Conservation (phyloP, 1,140 invertebrate species). For the Drosophila mayri region DNA sequence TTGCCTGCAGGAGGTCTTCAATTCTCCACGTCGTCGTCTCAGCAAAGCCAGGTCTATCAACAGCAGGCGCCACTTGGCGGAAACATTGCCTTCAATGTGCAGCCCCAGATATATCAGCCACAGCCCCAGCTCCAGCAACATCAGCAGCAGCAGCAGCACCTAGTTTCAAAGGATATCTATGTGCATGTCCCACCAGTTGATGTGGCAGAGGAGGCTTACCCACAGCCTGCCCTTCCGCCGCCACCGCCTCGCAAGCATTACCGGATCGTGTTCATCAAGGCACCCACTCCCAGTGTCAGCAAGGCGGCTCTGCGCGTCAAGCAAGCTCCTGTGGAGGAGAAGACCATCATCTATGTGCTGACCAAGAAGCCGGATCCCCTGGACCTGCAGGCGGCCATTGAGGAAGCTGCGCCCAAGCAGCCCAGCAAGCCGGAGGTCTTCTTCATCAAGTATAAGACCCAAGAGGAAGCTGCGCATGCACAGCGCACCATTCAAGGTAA, state of each 20-base stretch:
- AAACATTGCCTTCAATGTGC: constrained; percentile 42
- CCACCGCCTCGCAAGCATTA: constrained; percentile 91
- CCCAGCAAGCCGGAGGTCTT: constrained; percentile 91
- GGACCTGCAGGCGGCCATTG: constrained; percentile 86
- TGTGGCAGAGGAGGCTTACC: constrained; percentile 54
- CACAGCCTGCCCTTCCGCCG: constrained; percentile 45
- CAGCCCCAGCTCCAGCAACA: constrained; percentile 32
- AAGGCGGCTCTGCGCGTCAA: constrained; percentile 87
- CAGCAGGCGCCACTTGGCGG: constrained; percentile 29
- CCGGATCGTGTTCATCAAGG: constrained; percentile 95
- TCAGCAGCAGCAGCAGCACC: constrained; percentile 8
- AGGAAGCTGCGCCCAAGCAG: constrained; percentile 86
- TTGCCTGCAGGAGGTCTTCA: constrained; percentile 13
- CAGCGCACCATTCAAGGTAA: constrained; percentile 84
- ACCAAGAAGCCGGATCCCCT: constrained; percentile 91
- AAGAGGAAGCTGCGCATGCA: constrained; percentile 86
- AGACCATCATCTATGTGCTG: constrained; percentile 94
- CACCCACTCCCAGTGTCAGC: constrained; percentile 89
- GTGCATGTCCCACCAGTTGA: constrained; percentile 81
- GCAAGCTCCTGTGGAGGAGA: constrained; percentile 90
- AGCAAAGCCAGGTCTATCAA: constrained; percentile 42
- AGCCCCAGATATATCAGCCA: constrained; percentile 20
- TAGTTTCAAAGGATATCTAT: constrained; percentile 82
- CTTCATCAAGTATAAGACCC: constrained; percentile 91
- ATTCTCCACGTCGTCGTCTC: constrained; percentile 4